Conservation (phyloP, 2,113 vertebrate genomes). For the Steatornis caripensis region DNA sequence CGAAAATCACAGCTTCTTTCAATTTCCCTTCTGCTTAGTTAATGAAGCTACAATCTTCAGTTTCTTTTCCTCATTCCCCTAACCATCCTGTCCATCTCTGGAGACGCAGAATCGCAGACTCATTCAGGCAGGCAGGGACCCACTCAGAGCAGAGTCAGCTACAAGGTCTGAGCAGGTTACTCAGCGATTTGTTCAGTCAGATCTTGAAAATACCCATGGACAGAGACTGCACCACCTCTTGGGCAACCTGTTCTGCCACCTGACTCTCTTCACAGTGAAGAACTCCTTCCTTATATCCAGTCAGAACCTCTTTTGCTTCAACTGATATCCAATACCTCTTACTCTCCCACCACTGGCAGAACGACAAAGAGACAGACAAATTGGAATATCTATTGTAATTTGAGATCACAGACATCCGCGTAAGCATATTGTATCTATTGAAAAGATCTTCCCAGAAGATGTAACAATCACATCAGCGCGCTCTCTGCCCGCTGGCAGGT, state of each 20-base stretch:
- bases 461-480: not conserved
- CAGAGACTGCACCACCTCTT: not conserved
- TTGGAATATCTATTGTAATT: not conserved
- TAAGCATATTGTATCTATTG: not conserved
- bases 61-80: not conserved
- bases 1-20: not conserved
- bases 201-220: not conserved
- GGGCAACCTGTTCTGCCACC: not conserved
- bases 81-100: not conserved
- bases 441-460: not conserved
- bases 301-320: not conserved
- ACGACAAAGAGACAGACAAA: not conserved
- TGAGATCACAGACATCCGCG: no score
- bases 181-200: not conserved
- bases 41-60: not conserved
- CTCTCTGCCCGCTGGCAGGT: not conserved
- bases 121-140: not conserved
- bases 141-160: not conserved
- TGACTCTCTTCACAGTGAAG: rapidly evolving
- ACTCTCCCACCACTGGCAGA: not conserved
- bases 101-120: not conserved
- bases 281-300: not conserved
- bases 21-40: not conserved
- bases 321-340: rapidly evolving
- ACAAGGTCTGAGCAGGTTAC: not conserved